Conservation (phyloP, 2,797 vertebrate species). For the Hypotaenidia philippensis region DNA sequence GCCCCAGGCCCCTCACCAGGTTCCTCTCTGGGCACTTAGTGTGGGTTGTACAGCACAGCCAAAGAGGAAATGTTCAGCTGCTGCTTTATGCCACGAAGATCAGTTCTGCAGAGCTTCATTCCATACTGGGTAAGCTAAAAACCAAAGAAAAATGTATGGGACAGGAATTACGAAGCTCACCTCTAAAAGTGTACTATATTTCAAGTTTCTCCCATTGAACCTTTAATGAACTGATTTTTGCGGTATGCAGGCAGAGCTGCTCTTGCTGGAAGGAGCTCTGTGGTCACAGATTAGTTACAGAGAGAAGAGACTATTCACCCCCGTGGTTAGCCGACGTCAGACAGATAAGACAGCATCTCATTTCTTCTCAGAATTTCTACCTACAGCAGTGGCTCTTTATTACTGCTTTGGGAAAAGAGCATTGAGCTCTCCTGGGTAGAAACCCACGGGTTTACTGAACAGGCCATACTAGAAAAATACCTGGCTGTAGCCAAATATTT, state of each 20-base stretch:
- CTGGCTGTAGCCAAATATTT: neutral
- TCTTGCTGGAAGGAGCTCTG: neutral
- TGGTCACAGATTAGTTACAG: neutral
- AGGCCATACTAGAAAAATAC: neutral
- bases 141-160: neutral
- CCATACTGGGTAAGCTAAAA: neutral
- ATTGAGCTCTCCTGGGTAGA: neutral
- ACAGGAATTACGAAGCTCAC: neutral
- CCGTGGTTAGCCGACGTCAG: neutral
- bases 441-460: neutral
- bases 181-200: neutral
- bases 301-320: neutral
- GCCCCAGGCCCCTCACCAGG: neutral
- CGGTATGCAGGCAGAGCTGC: neutral
- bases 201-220: neutral
- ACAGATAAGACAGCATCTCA: neutral
- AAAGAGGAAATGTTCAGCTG: neutral
- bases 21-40: neutral
- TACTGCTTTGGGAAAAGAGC: neutral
- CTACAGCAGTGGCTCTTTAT: fast-evolving
- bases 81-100: neutral
- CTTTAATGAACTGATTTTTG: neutral
- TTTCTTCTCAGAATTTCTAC: neutral
- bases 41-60: neutral
- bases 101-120: neutral